Percentiles rank a stretch among this genome's conserved stretches.
Conservation (phyloP, 2,888 invertebrate species). For the Leptopilina syphax region DNA sequence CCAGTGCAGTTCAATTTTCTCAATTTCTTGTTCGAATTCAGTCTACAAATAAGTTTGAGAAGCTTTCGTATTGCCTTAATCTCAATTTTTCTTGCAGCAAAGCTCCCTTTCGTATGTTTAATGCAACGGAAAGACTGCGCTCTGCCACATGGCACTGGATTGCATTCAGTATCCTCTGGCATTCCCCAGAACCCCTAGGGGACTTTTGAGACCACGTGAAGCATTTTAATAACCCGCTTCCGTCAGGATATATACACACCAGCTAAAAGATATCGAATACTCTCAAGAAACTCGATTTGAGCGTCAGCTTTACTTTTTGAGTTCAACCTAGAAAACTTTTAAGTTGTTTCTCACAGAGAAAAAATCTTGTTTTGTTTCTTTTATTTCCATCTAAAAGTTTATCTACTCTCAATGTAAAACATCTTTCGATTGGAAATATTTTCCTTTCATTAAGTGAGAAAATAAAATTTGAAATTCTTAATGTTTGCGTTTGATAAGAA, state of each 20-base stretch:
- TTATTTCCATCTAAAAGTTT: background rate
- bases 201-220: slow-evolving; percentile 51
- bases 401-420: too few relatives aligned
- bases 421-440: too few relatives aligned
- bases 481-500: too few relatives aligned
- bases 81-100: slow-evolving; percentile 26
- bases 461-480: too few relatives aligned
- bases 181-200: slow-evolving; percentile 40
- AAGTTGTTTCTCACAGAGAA: background rate
- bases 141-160: slow-evolving; percentile 49
- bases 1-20: slow-evolving; percentile 51
- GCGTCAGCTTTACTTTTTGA: background rate
- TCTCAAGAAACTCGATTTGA: slow-evolving; percentile 20
- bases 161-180: slow-evolving; percentile 53
- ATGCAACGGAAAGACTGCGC: slow-evolving; percentile 61
- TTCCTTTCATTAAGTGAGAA: too few relatives aligned
- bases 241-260: slow-evolving; percentile 4
- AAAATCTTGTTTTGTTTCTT: background rate
- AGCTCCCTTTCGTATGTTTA: slow-evolving; percentile 64
- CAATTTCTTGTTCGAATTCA: slow-evolving; percentile 33
- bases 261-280: slow-evolving; percentile 23
- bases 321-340: background rate
- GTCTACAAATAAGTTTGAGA: slow-evolving; percentile 19
- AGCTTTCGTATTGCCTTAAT: slow-evolving; percentile 20
- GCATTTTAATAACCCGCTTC: slow-evolving; percentile 57